A percentile compares a stretch with the other conserved stretches of the same genome.
phyloP scores from a whole-genome alignment of 1,140 invertebrate species.

The Hypothenemus hampei region DNA sequence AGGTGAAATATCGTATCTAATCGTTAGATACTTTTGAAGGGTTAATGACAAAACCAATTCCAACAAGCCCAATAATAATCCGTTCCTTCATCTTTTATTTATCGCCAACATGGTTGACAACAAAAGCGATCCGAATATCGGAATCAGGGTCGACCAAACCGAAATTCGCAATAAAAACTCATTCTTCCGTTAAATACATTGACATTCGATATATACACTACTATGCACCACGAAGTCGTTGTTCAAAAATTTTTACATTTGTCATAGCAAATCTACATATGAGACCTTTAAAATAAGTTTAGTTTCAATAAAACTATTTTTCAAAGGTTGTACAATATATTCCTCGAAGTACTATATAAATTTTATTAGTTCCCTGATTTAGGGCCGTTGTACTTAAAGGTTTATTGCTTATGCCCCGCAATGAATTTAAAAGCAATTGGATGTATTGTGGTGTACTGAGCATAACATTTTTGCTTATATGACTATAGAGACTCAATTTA shows the following conservation, averaged over 20 bases:
- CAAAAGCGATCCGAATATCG: conserved; percentile 21
- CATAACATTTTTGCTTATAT: too few species aligned
- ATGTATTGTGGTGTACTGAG: too few species aligned
- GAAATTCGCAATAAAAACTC: conserved; percentile 21
- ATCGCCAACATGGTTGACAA: conserved; percentile 6
- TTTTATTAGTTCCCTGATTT: not conserved
- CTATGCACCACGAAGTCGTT: conserved; percentile 7
- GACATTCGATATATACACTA: conserved; percentile 20
- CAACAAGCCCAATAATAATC: not conserved
- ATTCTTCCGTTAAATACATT: conserved; percentile 22
- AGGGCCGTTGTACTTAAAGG: not conserved
- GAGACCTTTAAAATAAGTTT: not conserved
- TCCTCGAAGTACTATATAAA: not conserved
- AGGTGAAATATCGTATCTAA: not conserved
- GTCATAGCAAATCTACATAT: not conserved
- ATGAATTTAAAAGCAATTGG: not conserved
- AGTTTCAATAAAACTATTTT: conserved; percentile 3
- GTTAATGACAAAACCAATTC: not conserved
- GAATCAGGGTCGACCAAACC: conserved; percentile 16
- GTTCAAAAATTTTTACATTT: conserved; percentile 22
- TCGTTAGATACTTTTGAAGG: not conserved
- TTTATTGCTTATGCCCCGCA: not conserved
- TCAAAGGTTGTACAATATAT: not conserved
- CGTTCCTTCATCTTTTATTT: conserved; percentile 1
- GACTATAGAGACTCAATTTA: too few species aligned